phyloP scores from a whole-genome alignment of 2,113 vertebrate genomes.

The Nycticryphes semicollaris region DNA sequence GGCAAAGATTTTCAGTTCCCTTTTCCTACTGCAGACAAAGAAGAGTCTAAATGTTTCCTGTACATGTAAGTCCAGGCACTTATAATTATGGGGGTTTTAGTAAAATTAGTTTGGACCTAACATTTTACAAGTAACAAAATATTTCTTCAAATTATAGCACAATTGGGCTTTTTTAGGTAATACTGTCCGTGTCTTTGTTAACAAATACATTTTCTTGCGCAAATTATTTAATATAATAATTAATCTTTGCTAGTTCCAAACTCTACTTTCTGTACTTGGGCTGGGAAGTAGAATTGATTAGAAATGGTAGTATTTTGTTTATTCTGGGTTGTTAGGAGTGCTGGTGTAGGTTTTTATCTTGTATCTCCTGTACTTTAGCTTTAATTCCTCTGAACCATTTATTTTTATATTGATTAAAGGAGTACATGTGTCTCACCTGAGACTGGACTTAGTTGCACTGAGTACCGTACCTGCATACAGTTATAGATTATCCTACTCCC shows the following conservation, averaged over 20 bases:
- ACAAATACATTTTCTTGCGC: not conserved
- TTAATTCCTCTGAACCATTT: not conserved
- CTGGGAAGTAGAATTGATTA: not conserved
- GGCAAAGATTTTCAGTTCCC: not conserved
- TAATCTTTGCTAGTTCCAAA: not conserved
- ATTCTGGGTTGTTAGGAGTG: not conserved
- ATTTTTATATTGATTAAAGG: not conserved
- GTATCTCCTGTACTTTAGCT: not conserved
- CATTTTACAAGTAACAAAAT: not conserved
- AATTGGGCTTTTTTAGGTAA: not conserved
- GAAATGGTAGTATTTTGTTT: not conserved
- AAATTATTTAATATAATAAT: not conserved
- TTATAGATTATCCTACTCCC: not conserved
- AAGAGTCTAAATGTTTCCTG: not conserved
- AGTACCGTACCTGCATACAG: not conserved
- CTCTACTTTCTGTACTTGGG: not conserved
- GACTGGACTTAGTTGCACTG: not conserved
- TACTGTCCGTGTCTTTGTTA: not conserved
- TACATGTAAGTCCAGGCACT: not conserved
- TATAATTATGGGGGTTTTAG: accelerated
- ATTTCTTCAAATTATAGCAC: not conserved
- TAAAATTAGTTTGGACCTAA: not conserved
- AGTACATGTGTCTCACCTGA: not conserved
- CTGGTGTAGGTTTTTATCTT: not conserved
- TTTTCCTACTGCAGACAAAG: not conserved